Percentiles rank a stretch among this genome's conserved stretches.
Conservation (phyloP, 1,140 invertebrate genomes). For the Aphelenchoides besseyi region DNA sequence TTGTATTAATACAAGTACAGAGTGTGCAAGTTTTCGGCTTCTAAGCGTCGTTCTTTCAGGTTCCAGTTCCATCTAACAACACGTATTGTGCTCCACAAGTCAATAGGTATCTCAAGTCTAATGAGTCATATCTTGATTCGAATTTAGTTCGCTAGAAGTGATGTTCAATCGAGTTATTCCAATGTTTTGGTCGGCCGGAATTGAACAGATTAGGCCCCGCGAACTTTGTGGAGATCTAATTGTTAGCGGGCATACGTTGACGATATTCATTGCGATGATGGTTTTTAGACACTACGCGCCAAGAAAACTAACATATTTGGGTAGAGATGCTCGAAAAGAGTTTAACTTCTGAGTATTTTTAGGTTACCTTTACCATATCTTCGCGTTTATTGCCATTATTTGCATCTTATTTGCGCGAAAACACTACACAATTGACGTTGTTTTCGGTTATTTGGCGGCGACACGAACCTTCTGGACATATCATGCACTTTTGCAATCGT, state of each 20-base stretch:
- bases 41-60: slow-evolving; percentile 22
- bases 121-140: too few species aligned
- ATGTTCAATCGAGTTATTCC: slow-evolving; percentile 25
- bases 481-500: slow-evolving; percentile 68
- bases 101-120: too few species aligned
- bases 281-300: slow-evolving; percentile 31
- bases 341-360: slow-evolving; percentile 16
- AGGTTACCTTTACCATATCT: slow-evolving; percentile 68
- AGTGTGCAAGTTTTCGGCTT: not conserved
- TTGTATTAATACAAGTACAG: slow-evolving; percentile 28
- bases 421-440: slow-evolving; percentile 83
- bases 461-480: slow-evolving; percentile 84
- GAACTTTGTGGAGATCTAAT: slow-evolving; percentile 39
- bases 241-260: slow-evolving; percentile 37
- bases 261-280: slow-evolving; percentile 28
- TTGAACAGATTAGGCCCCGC: slow-evolving; percentile 30
- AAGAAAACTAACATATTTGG: slow-evolving; percentile 70
- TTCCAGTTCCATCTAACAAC: slow-evolving; percentile 33
- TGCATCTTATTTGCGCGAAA: slow-evolving; percentile 78
- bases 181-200: slow-evolving; percentile 39
- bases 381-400: slow-evolving; percentile 71
- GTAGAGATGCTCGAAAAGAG: not conserved
- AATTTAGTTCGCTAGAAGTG: slow-evolving; percentile 21
- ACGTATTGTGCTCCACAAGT: slow-evolving; percentile 35
- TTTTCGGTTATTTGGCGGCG: slow-evolving; percentile 82